These are phyloP conservation scores for Notodonta dromedarius DNA, from an alignment of 2,888 invertebrate genomes.

Conservation along the genomic window DNA sequence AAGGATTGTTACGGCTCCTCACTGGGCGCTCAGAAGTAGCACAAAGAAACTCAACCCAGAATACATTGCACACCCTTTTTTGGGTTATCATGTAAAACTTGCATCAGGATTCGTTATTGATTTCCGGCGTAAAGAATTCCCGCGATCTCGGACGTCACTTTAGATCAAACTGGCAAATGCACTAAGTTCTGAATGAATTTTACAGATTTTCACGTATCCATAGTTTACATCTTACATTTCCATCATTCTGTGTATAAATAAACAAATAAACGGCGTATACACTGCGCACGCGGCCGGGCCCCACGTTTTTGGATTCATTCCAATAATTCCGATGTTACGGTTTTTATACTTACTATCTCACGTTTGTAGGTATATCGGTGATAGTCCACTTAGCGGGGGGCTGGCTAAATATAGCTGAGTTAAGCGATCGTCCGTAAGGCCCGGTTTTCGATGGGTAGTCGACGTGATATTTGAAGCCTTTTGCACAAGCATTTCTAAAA, in stretches of 20 bases:
- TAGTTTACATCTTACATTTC: conserved; percentile 24
- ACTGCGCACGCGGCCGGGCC: neutral
- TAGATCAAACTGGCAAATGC: no score
- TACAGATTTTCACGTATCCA: no score
- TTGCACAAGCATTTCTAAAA: neutral
- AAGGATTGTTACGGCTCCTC: no score
- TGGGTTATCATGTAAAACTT: no score
- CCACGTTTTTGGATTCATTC: conserved; percentile 39
- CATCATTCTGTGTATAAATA: conserved; percentile 26
- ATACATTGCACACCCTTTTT: no score
- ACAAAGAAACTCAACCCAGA: no score
- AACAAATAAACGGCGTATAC: conserved; percentile 21
- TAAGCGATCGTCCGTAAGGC: conserved; percentile 11
- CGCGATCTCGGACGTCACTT: no score
- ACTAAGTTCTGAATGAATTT: no score
- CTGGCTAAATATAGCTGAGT: conserved; percentile 16
- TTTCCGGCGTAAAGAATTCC: no score
- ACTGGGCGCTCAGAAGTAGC: no score
- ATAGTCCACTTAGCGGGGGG: conserved; percentile 12
- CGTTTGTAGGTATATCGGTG: neutral
- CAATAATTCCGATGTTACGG: conserved; percentile 18
- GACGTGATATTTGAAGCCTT: no score
- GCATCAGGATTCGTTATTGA: no score
- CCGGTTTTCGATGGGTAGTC: conserved; percentile 9
- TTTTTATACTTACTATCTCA: neutral